Conservation (phyloP, 2,797 vertebrate species). For the Gadopsis marmoratus region DNA sequence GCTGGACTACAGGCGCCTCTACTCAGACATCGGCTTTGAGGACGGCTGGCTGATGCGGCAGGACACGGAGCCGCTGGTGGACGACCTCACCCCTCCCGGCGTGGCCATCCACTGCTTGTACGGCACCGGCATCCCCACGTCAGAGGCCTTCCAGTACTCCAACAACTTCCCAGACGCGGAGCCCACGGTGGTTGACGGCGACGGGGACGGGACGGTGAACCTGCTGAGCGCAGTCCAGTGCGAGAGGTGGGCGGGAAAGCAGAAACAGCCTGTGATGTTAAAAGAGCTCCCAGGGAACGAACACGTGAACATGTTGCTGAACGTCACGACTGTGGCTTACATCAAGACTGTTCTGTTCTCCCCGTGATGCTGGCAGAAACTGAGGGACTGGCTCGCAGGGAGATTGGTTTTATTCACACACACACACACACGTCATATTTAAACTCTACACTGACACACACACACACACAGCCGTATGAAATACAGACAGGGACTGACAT, state of each 20-base stretch:
- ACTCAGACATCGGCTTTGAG: conserved; percentile 89
- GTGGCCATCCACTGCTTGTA: conserved; percentile 94
- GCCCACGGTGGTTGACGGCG: conserved; percentile 85
- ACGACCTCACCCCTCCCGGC: conserved; percentile 84
- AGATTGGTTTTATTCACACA: not conserved
- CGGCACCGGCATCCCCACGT: conserved; percentile 89
- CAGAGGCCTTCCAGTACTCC: conserved; percentile 89
- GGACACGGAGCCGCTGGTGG: conserved; percentile 90
- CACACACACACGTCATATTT: not conserved
- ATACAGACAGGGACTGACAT: not conserved
- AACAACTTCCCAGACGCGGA: conserved; percentile 92
- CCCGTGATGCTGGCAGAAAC: conserved; percentile 62
- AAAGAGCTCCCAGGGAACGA: conserved; percentile 90
- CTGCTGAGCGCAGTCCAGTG: conserved; percentile 90
- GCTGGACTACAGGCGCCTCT: conserved; percentile 90
- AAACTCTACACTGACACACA: not conserved
- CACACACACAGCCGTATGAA: not conserved
- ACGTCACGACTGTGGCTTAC: conserved; percentile 90
- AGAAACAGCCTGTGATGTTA: conserved; percentile 88
- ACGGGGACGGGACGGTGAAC: conserved; percentile 97
- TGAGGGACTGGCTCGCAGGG: not conserved
- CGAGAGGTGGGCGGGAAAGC: conserved; percentile 85
- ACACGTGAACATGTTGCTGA: conserved; percentile 93
- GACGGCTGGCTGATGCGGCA: conserved; percentile 95
- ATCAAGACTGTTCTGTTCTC: conserved; percentile 90